Evolutionary conservation across 2,888 invertebrate genomes (phyloP), one percentile per base, ranked within the genome.

Genomic region (Thalpophila matura): DNA sequence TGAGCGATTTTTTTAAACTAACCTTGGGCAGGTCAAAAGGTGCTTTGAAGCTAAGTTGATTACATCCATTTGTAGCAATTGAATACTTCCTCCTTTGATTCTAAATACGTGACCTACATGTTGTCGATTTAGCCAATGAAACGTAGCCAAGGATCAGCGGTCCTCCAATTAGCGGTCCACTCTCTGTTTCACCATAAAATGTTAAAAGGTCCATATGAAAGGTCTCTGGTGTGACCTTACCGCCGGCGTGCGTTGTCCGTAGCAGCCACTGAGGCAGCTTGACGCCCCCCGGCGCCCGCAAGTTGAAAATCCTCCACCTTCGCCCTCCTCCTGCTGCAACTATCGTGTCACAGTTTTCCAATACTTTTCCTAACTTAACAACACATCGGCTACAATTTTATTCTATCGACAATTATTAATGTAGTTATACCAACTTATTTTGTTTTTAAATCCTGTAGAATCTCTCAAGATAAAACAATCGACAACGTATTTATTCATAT

Each of bases 191-290:
- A 65, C 26, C 31, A 27, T 50, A 27, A 12, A 27, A 53, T 43
- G 55, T 37, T 45, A 49, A 58, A 49, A 66, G 59, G 61, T 77
- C 69, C 73, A 67, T 70, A 60, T 77, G 58, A 77, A 77, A 76
- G 76, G 75, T 74, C 79, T 74, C 79, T 84, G 80, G 76, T 66
- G 80, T 79, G 79, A 80, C 84, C 97, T 97, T 96, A 97, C 97
- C 96, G 96, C 96, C 83, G 97, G 97, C 92, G 96, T 96, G 90
- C 97, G 96, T 81, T 96, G 96, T 85, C 97, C 96, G 89, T 96
- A 95, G 95, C 97, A 97, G 90, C 97, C 96, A 89, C 96, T 95
- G 87, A 97, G 95, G 92, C 97, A 97, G 93, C 96, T 96, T 85
- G 96, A 96, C 77, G 95, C 95, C 86, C 94, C 88, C 80, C 88